A percentile compares a stretch with the other conserved stretches of the same genome.
These are phyloP conservation scores for Drosophila leonis DNA, from an alignment of 2,888 invertebrate species.

Conservation along the genomic window DNA sequence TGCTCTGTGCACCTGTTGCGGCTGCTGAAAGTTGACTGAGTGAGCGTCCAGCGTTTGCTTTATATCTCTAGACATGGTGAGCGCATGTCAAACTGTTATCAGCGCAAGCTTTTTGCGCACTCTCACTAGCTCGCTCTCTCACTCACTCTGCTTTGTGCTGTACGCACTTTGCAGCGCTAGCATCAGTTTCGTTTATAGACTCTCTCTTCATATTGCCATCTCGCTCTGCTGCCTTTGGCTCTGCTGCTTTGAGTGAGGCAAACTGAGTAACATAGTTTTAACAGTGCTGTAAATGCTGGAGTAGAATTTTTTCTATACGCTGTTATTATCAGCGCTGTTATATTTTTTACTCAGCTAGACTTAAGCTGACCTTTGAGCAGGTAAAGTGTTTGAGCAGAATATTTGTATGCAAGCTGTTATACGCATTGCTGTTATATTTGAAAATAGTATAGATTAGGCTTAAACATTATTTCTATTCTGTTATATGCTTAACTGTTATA, in stretches of 20 bases:
- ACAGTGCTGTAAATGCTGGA: background rate
- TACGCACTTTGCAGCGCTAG: constrained; percentile 22
- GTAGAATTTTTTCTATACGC: background rate
- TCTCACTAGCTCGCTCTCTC: constrained; percentile 2
- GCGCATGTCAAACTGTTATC: constrained; percentile 32
- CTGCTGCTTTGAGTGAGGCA: background rate
- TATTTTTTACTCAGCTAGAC: background rate
- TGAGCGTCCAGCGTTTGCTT: constrained; percentile 22
- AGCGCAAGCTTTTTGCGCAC: constrained; percentile 31
- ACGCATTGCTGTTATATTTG: background rate
- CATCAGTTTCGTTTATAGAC: constrained; percentile 17
- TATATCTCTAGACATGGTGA: constrained; percentile 6
- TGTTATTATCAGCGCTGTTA: background rate
- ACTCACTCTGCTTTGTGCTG: constrained; percentile 1
- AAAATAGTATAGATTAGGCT: too few relatives aligned
- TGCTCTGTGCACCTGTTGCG: constrained; percentile 43
- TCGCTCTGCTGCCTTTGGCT: background rate
- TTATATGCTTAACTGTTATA: background rate
- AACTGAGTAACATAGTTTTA: background rate
- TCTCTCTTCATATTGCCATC: constrained; percentile 7
- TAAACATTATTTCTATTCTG: background rate
- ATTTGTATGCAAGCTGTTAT: background rate
- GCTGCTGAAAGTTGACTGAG: constrained; percentile 62
- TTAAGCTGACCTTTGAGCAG: background rate
- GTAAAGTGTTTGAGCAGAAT: background rate